Evolutionary conservation across 1,140 invertebrate species (phyloP).

Genomic region (Diprion similis): DNA sequence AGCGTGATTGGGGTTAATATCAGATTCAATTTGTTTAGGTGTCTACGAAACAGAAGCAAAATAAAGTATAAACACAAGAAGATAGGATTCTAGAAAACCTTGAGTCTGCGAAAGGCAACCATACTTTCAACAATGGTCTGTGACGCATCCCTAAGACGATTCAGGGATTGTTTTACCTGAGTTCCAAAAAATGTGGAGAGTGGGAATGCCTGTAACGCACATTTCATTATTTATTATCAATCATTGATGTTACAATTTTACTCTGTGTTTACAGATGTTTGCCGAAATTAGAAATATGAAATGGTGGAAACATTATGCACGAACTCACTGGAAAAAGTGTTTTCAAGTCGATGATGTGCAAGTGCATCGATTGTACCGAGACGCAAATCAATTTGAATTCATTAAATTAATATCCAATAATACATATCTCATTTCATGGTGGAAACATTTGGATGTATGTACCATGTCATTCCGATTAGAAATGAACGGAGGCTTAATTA

Average conservation of each 20-base stretch:
- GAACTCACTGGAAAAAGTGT: neutral
- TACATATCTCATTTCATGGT: too few relatives aligned
- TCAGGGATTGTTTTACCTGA: constrained; percentile 42
- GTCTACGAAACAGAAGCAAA: too few relatives aligned
- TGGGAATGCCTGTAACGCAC: constrained; percentile 53
- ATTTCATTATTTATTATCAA: constrained; percentile 3
- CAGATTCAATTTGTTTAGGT: too few relatives aligned
- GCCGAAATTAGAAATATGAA: neutral
- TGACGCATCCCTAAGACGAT: constrained; percentile 39
- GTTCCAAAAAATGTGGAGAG: constrained; percentile 43
- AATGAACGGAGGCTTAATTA: too few relatives aligned
- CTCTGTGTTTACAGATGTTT: neutral
- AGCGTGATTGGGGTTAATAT: too few relatives aligned
- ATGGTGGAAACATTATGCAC: neutral
- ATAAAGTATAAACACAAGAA: neutral
- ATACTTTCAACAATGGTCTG: constrained; percentile 37
- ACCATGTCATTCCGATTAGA: too few relatives aligned
- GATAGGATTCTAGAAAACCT: constrained; percentile 39
- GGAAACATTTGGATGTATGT: too few relatives aligned
- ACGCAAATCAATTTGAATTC: too few relatives aligned
- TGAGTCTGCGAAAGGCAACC: constrained; percentile 47
- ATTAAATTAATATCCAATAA: too few relatives aligned
- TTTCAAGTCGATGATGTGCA: too few relatives aligned
- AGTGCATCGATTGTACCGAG: too few relatives aligned
- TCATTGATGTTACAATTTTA: neutral